Evolutionary conservation across 1,140 invertebrate genomes (phyloP).

Genomic region (Drosophila nigrodunni): DNA sequence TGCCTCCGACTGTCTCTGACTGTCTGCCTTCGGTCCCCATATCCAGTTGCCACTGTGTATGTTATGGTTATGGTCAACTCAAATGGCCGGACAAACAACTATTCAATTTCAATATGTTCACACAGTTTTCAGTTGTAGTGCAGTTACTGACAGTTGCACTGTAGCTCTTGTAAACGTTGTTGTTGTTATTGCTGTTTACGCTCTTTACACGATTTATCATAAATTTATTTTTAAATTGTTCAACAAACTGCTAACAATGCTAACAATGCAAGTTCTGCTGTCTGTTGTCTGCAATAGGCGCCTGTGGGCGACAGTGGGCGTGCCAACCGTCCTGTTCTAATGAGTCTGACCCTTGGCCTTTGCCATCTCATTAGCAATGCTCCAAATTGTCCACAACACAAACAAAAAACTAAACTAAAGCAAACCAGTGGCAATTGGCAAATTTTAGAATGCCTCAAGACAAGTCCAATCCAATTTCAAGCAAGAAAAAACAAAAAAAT

Average conservation of each 20-base stretch:
- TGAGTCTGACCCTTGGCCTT: conserved; percentile 69
- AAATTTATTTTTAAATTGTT: conserved; percentile 69
- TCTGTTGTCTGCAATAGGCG: conserved; percentile 8
- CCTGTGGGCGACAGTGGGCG: conserved; percentile 33
- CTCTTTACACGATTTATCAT: conserved; percentile 68
- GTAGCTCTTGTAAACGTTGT: conserved; percentile 3
- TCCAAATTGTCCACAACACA: conserved; percentile 51
- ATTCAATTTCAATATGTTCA: conserved; percentile 78
- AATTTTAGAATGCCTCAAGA: conserved; percentile 70
- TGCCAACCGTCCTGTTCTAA: conserved; percentile 45
- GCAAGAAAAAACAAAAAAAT: conserved; percentile 15
- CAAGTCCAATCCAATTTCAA: conserved; percentile 57
- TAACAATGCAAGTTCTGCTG: conserved; percentile 36
- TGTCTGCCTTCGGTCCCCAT: conserved; percentile 22
- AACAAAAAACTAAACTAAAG: neutral
- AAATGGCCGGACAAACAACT: conserved; percentile 73
- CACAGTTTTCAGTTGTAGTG: conserved; percentile 68
- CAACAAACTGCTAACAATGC: conserved; percentile 65
- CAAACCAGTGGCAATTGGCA: conserved; percentile 52
- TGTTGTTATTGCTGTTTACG: conserved; percentile 34
- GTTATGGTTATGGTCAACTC: conserved; percentile 77
- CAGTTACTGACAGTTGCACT: conserved; percentile 50
- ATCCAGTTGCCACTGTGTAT: conserved; percentile 61
- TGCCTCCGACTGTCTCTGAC: conserved; percentile 18
- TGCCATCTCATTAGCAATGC: conserved; percentile 60